Conservation (phyloP, 2,797 vertebrate genomes). For the Neopelma chrysocephalum region DNA sequence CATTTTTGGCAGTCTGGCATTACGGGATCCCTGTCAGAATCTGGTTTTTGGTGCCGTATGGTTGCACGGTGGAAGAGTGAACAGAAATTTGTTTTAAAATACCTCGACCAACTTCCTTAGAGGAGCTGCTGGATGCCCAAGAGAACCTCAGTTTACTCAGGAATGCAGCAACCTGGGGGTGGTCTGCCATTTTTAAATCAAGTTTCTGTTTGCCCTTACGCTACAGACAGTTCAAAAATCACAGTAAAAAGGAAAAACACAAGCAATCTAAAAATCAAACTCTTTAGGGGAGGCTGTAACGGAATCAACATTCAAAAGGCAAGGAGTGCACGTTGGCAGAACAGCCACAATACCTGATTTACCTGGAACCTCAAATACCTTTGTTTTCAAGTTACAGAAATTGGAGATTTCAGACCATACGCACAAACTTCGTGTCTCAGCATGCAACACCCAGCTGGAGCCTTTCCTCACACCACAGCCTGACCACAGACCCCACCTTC, state of each 20-base stretch:
- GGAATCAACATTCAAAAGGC: neutral
- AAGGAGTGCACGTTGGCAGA: neutral
- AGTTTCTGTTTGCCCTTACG: constrained; percentile 59
- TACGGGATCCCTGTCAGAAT: constrained; percentile 59
- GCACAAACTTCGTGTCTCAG: neutral
- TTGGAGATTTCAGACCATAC: neutral
- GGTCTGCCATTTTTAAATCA: constrained; percentile 61
- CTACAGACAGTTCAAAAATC: neutral
- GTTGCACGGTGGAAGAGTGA: constrained; percentile 60
- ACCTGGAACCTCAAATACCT: neutral
- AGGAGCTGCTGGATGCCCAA: constrained; percentile 51
- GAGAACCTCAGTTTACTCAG: constrained; percentile 52
- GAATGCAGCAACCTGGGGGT: constrained; percentile 65
- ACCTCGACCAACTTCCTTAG: constrained; percentile 37
- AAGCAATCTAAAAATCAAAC: neutral
- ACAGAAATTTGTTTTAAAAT: constrained; percentile 64
- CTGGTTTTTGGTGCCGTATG: constrained; percentile 49
- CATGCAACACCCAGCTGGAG: neutral
- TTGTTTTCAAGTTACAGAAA: neutral
- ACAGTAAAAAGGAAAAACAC: neutral
- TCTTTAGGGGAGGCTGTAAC: neutral
- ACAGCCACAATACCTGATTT: neutral
- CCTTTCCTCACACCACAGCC: neutral
- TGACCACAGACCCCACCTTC: fast-evolving
- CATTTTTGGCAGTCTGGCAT: constrained; percentile 67